Evolutionary conservation across 2,888 invertebrate genomes (phyloP).

Genomic region (Baronia brevicornis): DNA sequence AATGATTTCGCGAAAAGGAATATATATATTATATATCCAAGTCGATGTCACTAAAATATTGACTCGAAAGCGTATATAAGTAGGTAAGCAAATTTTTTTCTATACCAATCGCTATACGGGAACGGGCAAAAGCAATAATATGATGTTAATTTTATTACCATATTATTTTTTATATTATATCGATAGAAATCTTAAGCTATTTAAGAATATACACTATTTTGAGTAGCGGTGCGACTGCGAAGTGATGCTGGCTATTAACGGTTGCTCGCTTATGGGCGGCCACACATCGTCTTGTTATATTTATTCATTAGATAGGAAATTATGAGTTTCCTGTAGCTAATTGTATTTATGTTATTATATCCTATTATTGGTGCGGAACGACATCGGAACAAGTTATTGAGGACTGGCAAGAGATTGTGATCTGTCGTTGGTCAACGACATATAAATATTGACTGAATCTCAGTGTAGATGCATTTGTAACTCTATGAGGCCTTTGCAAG

Average conservation of each 20-base stretch:
- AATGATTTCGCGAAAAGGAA: slow-evolving; percentile 6
- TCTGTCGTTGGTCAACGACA: slow-evolving; percentile 75
- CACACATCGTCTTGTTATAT: slow-evolving; percentile 67
- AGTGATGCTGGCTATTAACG: slow-evolving; percentile 67
- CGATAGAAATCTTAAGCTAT: slow-evolving; percentile 67
- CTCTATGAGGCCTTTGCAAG: slow-evolving; percentile 76
- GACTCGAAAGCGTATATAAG: slow-evolving; percentile 63
- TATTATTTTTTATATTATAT: slow-evolving; percentile 75
- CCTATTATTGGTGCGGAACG: slow-evolving; percentile 67
- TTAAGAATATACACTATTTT: slow-evolving; percentile 60
- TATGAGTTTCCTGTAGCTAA: slow-evolving; percentile 74
- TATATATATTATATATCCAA: slow-evolving; percentile 17
- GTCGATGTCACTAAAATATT: slow-evolving; percentile 55
- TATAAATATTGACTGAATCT: slow-evolving; percentile 77
- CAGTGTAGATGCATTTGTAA: slow-evolving; percentile 76
- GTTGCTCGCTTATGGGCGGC: slow-evolving; percentile 49
- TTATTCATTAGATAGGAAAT: slow-evolving; percentile 74
- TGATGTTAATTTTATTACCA: slow-evolving; percentile 76
- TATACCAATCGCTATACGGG: slow-evolving; percentile 77
- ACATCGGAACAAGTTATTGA: slow-evolving; percentile 60
- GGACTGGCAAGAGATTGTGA: slow-evolving; percentile 75
- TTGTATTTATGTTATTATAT: slow-evolving; percentile 72
- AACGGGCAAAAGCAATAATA: slow-evolving; percentile 77
- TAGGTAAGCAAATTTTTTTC: slow-evolving; percentile 72
- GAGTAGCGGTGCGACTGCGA: slow-evolving; percentile 72